A percentile compares a stretch with the other conserved stretches of the same genome.
Evolutionary conservation across 1,140 invertebrate species (phyloP).

Genomic region (Drosophila takahashii): DNA sequence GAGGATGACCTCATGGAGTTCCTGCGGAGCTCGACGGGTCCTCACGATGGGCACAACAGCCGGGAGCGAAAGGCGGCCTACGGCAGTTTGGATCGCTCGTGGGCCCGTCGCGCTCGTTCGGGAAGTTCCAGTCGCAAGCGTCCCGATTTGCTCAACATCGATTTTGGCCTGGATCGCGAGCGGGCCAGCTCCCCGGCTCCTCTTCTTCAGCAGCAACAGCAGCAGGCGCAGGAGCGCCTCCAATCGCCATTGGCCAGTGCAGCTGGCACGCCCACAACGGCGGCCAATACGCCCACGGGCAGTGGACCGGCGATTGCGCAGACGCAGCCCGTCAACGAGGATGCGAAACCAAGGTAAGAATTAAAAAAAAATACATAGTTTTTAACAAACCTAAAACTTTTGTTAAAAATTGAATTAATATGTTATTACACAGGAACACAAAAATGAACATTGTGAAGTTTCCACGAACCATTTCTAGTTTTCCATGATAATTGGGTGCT

Average conservation of each 20-base stretch:
- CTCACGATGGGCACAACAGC: conserved; percentile 86
- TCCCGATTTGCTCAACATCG: conserved; percentile 89
- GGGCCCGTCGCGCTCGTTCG: conserved; percentile 91
- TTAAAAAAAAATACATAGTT: no score
- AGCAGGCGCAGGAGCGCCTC: conserved; percentile 66
- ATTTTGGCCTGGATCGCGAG: conserved; percentile 90
- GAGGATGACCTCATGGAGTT: conserved; percentile 96
- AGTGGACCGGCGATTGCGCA: conserved; percentile 37
- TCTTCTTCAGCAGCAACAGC: conserved; percentile 70
- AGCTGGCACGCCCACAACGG: conserved; percentile 56
- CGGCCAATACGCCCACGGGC: conserved; percentile 50
- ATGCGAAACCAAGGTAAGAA: conserved; percentile 85
- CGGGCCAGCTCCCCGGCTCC: conserved; percentile 90
- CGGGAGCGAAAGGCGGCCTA: conserved; percentile 91
- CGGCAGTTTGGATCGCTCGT: conserved; percentile 94
- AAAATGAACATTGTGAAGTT: no score
- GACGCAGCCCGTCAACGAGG: conserved; percentile 77
- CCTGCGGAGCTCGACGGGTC: conserved; percentile 89
- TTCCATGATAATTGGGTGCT: no score
- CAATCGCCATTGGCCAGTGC: conserved; percentile 66
- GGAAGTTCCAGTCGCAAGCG: conserved; percentile 88
- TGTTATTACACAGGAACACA: no score
- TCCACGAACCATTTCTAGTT: no score
- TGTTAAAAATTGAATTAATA: no score
- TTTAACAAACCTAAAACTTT: no score